Evolutionary conservation across 2,797 vertebrate genomes (phyloP).

Genomic region (Mionectes olivaceus): DNA sequence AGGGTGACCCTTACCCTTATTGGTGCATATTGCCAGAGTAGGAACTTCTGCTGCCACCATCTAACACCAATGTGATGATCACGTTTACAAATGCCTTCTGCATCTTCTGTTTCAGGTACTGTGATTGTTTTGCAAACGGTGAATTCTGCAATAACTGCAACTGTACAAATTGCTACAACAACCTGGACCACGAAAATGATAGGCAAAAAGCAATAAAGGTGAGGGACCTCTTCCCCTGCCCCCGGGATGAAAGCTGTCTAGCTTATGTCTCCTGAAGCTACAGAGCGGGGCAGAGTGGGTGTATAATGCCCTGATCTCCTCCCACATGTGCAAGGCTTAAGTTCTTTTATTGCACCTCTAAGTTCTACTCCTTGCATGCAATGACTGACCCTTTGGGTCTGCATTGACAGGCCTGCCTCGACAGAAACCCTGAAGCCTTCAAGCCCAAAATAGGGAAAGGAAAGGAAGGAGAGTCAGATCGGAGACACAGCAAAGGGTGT

Average conservation of each 20-base stretch:
- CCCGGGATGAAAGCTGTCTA: not conserved
- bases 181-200: slow-evolving; percentile 97
- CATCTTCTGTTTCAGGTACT: slow-evolving; percentile 85
- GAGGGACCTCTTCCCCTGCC: slow-evolving; percentile 25
- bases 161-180: slow-evolving; percentile 98
- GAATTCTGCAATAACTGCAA: slow-evolving; percentile 99
- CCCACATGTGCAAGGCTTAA: not conserved
- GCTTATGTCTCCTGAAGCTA: not conserved
- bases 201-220: slow-evolving; percentile 99
- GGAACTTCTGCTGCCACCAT: not conserved
- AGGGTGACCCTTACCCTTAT: not conserved
- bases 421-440: slow-evolving; percentile 98
- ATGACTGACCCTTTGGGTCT: slow-evolving; percentile 44
- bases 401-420: slow-evolving; percentile 90
- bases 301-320: not conserved
- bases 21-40: not conserved
- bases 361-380: not conserved
- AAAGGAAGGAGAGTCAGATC: slow-evolving; percentile 95
- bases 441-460: slow-evolving; percentile 99
- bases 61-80: not conserved
- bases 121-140: slow-evolving; percentile 98
- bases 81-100: not conserved
- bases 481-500: slow-evolving; percentile 97
- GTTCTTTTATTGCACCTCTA: not conserved
- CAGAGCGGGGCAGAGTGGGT: not conserved